Evolutionary conservation across 1,140 invertebrate species (phyloP).

Genomic region (Drusus annulatus): DNA sequence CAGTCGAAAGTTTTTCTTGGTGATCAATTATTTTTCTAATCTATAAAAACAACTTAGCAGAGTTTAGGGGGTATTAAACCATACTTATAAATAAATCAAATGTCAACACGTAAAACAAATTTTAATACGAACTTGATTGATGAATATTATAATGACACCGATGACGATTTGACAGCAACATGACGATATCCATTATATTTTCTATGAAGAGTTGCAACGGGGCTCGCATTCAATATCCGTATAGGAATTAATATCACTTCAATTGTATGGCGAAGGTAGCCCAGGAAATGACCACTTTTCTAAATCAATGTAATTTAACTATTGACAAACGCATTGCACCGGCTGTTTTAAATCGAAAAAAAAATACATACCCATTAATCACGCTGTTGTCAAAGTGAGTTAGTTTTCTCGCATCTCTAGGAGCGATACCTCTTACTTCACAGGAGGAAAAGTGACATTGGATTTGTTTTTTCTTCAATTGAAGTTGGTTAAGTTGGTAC

Average conservation of each 20-base stretch:
- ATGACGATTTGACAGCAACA: too few species aligned
- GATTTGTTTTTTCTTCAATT: conserved; percentile 10
- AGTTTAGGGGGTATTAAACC: too few species aligned
- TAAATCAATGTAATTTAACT: conserved; percentile 44
- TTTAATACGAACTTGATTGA: too few species aligned
- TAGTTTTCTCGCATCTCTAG: background rate
- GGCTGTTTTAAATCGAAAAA: conserved; percentile 18
- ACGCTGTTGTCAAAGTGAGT: background rate
- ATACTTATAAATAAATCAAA: too few species aligned
- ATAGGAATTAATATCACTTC: conserved; percentile 12
- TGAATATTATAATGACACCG: too few species aligned
- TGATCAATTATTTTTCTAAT: too few species aligned
- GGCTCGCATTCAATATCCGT: background rate
- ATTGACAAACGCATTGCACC: conserved; percentile 7
- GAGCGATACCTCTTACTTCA: background rate
- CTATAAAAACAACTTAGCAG: too few species aligned
- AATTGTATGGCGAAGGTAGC: conserved; percentile 5
- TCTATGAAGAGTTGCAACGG: background rate
- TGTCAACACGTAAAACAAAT: too few species aligned
- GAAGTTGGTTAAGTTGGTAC: too few species aligned
- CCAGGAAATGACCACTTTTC: conserved; percentile 52
- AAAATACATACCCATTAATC: conserved; percentile 21
- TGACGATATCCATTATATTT: too few species aligned
- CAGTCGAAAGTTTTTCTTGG: too few species aligned
- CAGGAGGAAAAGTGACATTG: conserved; percentile 1